These are phyloP conservation scores for Caprella mutica DNA, from an alignment of 2,888 invertebrate species.

Conservation along the genomic window DNA sequence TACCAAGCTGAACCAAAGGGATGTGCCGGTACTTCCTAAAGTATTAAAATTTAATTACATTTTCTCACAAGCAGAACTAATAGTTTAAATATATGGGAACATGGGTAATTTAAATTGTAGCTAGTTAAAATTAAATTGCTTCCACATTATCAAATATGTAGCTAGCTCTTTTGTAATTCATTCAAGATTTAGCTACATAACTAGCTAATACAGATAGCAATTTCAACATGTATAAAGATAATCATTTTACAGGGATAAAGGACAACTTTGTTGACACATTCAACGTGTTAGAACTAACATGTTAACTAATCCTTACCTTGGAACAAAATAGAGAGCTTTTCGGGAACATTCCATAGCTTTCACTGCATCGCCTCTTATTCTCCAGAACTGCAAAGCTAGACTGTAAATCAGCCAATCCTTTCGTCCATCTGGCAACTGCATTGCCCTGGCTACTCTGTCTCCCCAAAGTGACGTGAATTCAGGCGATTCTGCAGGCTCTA, in stretches of 20 bases:
- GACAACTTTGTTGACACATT: no score
- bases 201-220: no score
- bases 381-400: constrained; percentile 67
- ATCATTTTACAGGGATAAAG: no score
- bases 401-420: constrained; percentile 70
- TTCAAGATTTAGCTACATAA: neutral
- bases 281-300: no score
- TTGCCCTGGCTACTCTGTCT: constrained; percentile 51
- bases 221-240: no score
- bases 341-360: constrained; percentile 68
- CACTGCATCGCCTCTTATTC: constrained; percentile 59
- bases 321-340: constrained; percentile 60
- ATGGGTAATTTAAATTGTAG: neutral
- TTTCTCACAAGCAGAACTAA: no score
- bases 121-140: neutral
- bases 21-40: constrained; percentile 58
- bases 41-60: constrained; percentile 26
- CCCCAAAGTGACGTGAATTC: constrained; percentile 48
- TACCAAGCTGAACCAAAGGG: constrained; percentile 59
- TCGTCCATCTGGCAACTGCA: constrained; percentile 50
- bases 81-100: constrained; percentile 4
- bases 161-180: neutral
- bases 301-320: constrained; percentile 52
- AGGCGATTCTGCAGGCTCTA: no score
- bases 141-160: neutral